These are phyloP conservation scores for Eulemur rubriventer DNA, from an alignment of 2,797 vertebrate genomes.

Conservation along the genomic window DNA sequence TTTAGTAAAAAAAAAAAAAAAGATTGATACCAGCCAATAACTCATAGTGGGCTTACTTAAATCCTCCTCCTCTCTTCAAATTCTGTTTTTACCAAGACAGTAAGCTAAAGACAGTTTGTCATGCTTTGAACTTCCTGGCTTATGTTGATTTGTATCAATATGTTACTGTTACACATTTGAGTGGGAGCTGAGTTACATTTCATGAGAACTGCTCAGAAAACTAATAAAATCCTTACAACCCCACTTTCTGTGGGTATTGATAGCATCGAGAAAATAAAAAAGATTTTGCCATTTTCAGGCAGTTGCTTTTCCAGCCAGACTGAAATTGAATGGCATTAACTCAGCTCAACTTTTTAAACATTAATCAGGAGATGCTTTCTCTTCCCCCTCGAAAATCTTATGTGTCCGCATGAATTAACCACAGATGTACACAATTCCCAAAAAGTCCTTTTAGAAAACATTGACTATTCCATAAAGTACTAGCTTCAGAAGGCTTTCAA, in stretches of 20 bases:
- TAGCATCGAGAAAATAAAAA: slow-evolving; percentile 38
- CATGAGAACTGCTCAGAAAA: background rate
- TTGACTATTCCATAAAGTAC: background rate
- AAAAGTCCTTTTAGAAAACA: background rate
- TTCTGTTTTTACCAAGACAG: slow-evolving; percentile 69
- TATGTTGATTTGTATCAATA: slow-evolving; percentile 75
- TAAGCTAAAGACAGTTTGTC: slow-evolving; percentile 76
- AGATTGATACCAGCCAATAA: slow-evolving; percentile 36
- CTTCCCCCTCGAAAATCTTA: background rate
- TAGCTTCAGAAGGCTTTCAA: slow-evolving; percentile 47
- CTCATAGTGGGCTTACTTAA: background rate
- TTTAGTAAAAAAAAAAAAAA: slow-evolving; percentile 36
- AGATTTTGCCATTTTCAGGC: slow-evolving; percentile 31
- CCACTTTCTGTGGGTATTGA: slow-evolving; percentile 8
- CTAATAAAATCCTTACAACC: background rate
- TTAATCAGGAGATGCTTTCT: slow-evolving; percentile 5
- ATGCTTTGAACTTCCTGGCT: slow-evolving; percentile 81
- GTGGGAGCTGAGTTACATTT: slow-evolving; percentile 52
- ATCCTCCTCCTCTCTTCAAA: slow-evolving; percentile 57
- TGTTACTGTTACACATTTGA: slow-evolving; percentile 53
- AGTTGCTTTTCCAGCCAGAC: background rate
- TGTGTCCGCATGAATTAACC: background rate
- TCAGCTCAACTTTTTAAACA: slow-evolving; percentile 1
- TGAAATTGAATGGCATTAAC: background rate
- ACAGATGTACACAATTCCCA: background rate